Evolutionary conservation across 2,888 invertebrate genomes (phyloP).

Genomic region (Trichacis sp.): DNA sequence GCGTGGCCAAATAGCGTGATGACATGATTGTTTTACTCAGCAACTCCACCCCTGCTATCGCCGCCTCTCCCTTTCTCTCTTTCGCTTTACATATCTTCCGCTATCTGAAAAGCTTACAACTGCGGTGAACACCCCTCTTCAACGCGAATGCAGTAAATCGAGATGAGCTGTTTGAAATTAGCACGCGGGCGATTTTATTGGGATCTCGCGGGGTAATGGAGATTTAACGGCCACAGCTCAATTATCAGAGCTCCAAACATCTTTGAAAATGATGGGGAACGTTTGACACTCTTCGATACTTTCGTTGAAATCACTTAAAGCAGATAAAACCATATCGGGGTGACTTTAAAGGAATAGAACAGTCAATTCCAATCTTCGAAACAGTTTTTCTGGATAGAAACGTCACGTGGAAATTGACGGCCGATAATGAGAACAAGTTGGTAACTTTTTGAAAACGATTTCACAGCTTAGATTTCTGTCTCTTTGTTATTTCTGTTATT

Average conservation of each 20-base stretch:
- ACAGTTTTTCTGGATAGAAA: too few relatives aligned
- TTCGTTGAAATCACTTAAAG: conserved; percentile 15
- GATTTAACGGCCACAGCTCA: conserved; percentile 58
- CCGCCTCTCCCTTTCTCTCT: conserved; percentile 9
- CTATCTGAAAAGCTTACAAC: conserved; percentile 35
- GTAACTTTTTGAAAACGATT: too few relatives aligned
- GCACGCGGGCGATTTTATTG: conserved; percentile 61
- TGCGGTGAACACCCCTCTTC: conserved; percentile 39
- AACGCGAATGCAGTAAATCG: conserved; percentile 58
- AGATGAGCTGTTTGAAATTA: conserved; percentile 57
- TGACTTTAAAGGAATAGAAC: too few relatives aligned
- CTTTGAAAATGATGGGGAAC: conserved; percentile 20
- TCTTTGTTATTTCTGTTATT: too few relatives aligned
- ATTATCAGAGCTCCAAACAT: conserved; percentile 56
- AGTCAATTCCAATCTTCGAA: too few relatives aligned
- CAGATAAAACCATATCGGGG: conserved; percentile 6
- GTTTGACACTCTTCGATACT: conserved; percentile 8
- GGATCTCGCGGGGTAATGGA: conserved; percentile 54
- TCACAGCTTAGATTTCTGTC: too few relatives aligned
- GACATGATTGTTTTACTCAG: conserved; percentile 56
- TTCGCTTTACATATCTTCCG: conserved; percentile 28
- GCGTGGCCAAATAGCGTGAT: conserved; percentile 48
- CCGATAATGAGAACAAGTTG: too few relatives aligned
- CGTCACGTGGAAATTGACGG: too few relatives aligned
- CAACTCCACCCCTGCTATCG: conserved; percentile 45